Conservation (phyloP, 2,888 invertebrate genomes). For the Malacosoma neustria region DNA sequence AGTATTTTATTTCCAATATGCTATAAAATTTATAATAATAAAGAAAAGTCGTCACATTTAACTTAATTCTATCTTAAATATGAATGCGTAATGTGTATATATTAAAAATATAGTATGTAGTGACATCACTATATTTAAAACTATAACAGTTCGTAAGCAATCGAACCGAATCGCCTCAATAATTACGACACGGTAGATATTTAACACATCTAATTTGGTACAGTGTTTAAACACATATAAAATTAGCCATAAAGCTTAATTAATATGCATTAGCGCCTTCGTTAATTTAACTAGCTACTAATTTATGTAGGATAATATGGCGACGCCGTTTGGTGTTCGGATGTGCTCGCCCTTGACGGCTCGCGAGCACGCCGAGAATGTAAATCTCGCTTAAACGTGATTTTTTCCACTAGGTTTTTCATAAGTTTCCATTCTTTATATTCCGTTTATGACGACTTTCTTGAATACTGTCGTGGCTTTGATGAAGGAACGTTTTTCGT, state of each 20-base stretch:
- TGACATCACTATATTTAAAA: too few species aligned
- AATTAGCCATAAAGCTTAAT: slow-evolving; percentile 14
- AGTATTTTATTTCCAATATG: too few species aligned
- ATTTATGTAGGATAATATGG: slow-evolving; percentile 13
- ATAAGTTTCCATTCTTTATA: too few species aligned
- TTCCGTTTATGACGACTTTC: too few species aligned
- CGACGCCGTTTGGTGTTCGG: slow-evolving; percentile 18
- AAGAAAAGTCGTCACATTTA: too few species aligned
- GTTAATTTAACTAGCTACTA: slow-evolving; percentile 1
- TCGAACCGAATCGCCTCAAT: not conserved
- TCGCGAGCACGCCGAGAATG: slow-evolving; percentile 30
- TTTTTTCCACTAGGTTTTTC: slow-evolving; percentile 8
- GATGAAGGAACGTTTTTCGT: too few species aligned
- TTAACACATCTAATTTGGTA: slow-evolving; percentile 24
- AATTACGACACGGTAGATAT: slow-evolving; percentile 9
- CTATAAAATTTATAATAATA: too few species aligned
- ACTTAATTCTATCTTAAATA: too few species aligned
- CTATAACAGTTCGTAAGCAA: too few species aligned
- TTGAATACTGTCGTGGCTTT: too few species aligned
- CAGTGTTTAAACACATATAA: slow-evolving; percentile 9
- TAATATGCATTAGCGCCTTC: slow-evolving; percentile 1
- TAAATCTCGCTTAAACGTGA: slow-evolving; percentile 24
- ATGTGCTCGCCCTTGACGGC: slow-evolving; percentile 41
- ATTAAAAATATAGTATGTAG: too few species aligned
- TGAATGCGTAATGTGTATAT: too few species aligned